Conservation (phyloP, 2,113 vertebrate genomes). For the Heterocephalus glaber region DNA sequence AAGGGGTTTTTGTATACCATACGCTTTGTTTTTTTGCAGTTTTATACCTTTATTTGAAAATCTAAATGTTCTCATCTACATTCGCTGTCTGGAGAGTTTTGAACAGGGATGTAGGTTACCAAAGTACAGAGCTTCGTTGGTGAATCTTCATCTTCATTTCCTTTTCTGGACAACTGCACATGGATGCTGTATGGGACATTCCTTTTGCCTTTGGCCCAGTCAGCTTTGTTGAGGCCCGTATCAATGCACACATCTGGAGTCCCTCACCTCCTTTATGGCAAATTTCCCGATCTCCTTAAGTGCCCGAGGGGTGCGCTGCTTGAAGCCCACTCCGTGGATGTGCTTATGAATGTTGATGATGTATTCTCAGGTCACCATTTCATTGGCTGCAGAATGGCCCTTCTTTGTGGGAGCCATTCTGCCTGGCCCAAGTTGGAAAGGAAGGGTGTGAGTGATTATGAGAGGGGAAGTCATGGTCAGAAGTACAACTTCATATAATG, state of each 20-base stretch:
- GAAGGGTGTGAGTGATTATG: not conserved
- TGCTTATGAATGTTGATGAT: not conserved
- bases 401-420: not conserved
- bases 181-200: not conserved
- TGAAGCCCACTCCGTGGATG: not conserved
- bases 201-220: not conserved
- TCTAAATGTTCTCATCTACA: not conserved
- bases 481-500: not conserved
- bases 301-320: not conserved
- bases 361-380: not conserved
- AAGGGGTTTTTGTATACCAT: not conserved
- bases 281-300: not conserved
- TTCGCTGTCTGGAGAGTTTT: not conserved
- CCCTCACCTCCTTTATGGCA: not conserved
- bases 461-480: not conserved
- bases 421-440: not conserved
- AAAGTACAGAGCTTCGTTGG: not conserved
- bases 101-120: not conserved
- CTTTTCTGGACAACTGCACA: not conserved
- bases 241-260: not conserved
- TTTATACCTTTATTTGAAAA: not conserved
- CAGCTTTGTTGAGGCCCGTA: not conserved
- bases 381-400: not conserved
- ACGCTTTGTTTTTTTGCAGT: not conserved
- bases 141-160: not conserved